Base-by-base conservation (phyloP, 2,888 invertebrate genomes). In the Amaurobius ferox region DNA sequence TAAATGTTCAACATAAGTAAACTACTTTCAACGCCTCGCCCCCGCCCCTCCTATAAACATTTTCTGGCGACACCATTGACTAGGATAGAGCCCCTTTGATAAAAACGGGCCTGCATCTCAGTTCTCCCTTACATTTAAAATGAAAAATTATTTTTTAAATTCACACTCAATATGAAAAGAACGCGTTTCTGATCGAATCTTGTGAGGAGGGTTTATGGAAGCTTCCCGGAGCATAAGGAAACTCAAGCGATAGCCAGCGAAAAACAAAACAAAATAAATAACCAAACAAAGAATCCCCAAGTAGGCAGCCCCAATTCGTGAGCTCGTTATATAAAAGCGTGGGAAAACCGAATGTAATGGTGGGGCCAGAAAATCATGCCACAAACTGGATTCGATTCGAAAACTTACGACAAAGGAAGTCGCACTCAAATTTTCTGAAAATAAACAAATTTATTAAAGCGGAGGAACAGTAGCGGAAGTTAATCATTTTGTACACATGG, bases 311-410 rank as follows among this genome's bases (percentile, higher is more conserved):
- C 28, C n/a, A 77, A 29, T 68, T 68, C 78, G 78, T 78, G 78
- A 78, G 68, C 70, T 67, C 48, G 72, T 72, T 79, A 48, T 66
- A 48, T 30, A 16, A 79, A 79, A 79, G 72, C 79, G 79, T 79
- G 79, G 72, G 79, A 79, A 78, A 64, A 39, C 30, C 68, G 40
- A 78, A 78, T 35, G 19, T 44, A 44, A 44, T 55, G 55, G 16
- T 55, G 23, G 55, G 11, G 19, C 55, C 5, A 23, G 55, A 55
- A 16, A 55, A 55, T 55, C 19, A 55, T 23, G 44, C 44, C 44
- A 16, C 19, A 55, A 23, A 55, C 55, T 16, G 23, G 44, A 44
- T 55, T 0, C n/a, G 32, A 44, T 32, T 44, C 44, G 72, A 40
- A 72, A 79, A 64, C 55, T 35, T 61, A 71, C 66, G 72, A 66